phyloP scores from a whole-genome alignment of 2,797 vertebrate genomes.

The Serranus cabrilla region DNA sequence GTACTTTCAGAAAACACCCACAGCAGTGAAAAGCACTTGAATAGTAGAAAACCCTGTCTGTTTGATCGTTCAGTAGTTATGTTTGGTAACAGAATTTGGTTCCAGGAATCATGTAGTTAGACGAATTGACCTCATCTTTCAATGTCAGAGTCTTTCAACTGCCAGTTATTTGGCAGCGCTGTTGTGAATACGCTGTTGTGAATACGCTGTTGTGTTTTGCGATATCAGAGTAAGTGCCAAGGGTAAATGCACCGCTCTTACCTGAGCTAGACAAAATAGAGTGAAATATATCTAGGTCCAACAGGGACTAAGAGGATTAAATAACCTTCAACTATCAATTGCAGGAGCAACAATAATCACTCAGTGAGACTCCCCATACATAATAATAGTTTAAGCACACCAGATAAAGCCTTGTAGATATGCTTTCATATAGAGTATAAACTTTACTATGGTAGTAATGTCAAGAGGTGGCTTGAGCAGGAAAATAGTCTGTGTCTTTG shows the following conservation, averaged over 20 bases:
- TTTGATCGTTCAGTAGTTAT: constrained; percentile 19
- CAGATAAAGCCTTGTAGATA: constrained; percentile 47
- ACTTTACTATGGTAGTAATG: constrained; percentile 24
- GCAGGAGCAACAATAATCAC: constrained; percentile 49
- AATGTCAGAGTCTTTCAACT: constrained; percentile 45
- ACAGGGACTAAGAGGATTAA: constrained; percentile 67
- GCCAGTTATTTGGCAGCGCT: constrained; percentile 38
- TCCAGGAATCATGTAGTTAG: constrained; percentile 25
- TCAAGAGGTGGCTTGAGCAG: constrained; percentile 8
- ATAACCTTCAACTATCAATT: constrained; percentile 69
- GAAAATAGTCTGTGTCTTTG: constrained; percentile 16
- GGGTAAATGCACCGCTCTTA: constrained; percentile 52
- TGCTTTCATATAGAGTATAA: constrained; percentile 22
- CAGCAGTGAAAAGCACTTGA: constrained; percentile 40
- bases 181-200: constrained; percentile 33
- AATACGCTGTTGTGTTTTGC: constrained; percentile 33
- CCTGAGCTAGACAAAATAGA: constrained; percentile 56
- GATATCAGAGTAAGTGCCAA: constrained; percentile 41
- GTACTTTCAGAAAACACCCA: constrained; percentile 51
- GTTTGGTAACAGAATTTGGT: constrained; percentile 27
- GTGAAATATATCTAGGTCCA: constrained; percentile 51
- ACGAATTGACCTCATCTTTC: constrained; percentile 37
- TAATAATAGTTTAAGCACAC: constrained; percentile 46
- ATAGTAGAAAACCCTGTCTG: constrained; percentile 17
- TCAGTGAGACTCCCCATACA: constrained; percentile 48